Base-by-base conservation (phyloP, 2,113 vertebrate genomes). In the Eretmochelys imbricata region DNA sequence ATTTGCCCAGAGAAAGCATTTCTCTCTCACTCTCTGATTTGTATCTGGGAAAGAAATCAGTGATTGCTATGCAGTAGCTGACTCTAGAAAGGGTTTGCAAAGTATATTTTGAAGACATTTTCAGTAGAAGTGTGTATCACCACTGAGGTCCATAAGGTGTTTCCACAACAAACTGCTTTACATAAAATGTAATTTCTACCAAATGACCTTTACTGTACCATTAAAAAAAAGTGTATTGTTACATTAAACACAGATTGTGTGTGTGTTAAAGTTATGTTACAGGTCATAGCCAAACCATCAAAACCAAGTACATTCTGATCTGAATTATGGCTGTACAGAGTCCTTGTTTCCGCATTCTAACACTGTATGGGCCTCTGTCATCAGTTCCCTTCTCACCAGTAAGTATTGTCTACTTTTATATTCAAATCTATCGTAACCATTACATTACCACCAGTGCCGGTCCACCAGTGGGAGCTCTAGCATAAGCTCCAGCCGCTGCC, bases 401-500 rank as follows among this genome's bases (percentile, higher is more conserved):
- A 42, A 76, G 38, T 3, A 46, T 3, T 24, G 72, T 46, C 38
- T 76, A 76, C 22, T 25, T 75, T 76, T 20, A 76, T 42, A 46
- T 76, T 22, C 38, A 76, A 46, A 13, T 75, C 9, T 42, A 75
- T 24, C 22, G 22, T 24, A 11, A 25, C 38, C 22, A 46, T 75
- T 75, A 22, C 20, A 42, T 9, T 46, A 42, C 24, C 38, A 76
- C 20, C 24, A 6, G 38, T 46, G 22, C 38, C 5, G 2, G 19
- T 46, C 72, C 22, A 46, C 38, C 72, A 76, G 19, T 76, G 38
- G 38, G 42, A 25, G 72, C 42, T 42, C 50, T 11, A 46, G 1
- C 4, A 2, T 1, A 57, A 1, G 5, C 1, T 35, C 3, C 20
- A 0, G 1, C 17, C 59, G 13, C 72, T 84, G 46, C 79, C 54